phyloP scores from a whole-genome alignment of 2,888 invertebrate species.

The Ormyrus labotus region DNA sequence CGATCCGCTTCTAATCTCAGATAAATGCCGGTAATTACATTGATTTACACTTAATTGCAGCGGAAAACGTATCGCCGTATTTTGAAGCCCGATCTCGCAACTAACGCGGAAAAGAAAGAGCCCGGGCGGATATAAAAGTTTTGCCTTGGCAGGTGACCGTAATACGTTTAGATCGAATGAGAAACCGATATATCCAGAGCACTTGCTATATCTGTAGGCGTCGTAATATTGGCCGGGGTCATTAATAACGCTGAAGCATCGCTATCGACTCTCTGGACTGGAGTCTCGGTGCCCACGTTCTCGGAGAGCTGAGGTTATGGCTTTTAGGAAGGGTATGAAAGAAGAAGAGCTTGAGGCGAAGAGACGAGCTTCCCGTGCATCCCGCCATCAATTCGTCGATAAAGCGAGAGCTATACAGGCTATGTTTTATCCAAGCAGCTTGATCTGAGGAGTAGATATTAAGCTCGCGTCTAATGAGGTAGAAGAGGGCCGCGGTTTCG shows the following conservation, averaged over 20 bases:
- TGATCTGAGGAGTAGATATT: too few species aligned
- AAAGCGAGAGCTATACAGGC: background rate
- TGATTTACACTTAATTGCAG: conserved; percentile 48
- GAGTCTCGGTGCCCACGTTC: conserved; percentile 17
- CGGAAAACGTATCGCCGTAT: conserved; percentile 26
- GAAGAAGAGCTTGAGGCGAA: background rate
- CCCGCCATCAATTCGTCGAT: conserved; percentile 26
- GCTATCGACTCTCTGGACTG: conserved; percentile 64
- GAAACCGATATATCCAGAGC: conserved; percentile 13
- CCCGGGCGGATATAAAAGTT: conserved; percentile 56
- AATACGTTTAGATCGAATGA: conserved; percentile 58
- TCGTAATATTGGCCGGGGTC: conserved; percentile 68
- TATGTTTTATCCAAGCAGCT: too few species aligned
- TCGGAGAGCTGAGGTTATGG: background rate
- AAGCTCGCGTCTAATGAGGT: conserved; percentile 7
- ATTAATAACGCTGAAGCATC: conserved; percentile 71
- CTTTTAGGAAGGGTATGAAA: background rate
- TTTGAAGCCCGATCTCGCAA: background rate
- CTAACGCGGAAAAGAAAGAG: conserved; percentile 29
- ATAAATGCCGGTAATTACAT: conserved; percentile 51
- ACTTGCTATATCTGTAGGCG: conserved; percentile 52
- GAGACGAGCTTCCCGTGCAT: conserved; percentile 23
- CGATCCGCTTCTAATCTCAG: background rate
- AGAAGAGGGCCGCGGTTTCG: background rate
- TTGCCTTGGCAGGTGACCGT: conserved; percentile 45